Evolutionary conservation across 2,113 vertebrate species (phyloP).

Genomic region (Craseonycteris thonglongyai): DNA sequence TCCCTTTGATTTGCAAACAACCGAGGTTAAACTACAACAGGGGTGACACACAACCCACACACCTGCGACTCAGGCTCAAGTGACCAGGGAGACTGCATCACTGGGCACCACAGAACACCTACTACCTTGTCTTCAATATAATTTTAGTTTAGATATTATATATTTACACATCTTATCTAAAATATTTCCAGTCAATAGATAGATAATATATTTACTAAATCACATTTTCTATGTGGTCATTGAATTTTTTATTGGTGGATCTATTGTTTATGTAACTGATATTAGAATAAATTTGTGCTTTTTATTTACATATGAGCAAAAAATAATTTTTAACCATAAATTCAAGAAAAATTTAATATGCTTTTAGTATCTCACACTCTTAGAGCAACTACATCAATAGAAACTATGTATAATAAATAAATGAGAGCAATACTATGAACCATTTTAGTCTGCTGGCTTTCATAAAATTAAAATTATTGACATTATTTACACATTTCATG

Average conservation of each 20-base stretch:
- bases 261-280: neutral
- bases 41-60: no score
- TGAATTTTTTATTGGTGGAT: neutral
- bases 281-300: neutral
- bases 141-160: neutral
- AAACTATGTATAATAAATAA: neutral
- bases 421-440: neutral
- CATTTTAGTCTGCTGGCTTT: neutral
- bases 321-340: neutral
- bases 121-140: neutral
- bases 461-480: neutral
- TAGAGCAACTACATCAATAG: neutral
- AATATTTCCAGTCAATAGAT: neutral
- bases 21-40: no score
- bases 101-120: no score
- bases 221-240: neutral
- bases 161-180: neutral
- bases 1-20: no score
- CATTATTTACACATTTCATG: neutral
- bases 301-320: neutral
- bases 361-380: neutral
- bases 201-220: neutral
- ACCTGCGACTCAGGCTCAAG: no score
- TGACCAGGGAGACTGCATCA: no score
- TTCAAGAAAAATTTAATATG: neutral